phyloP scores from a whole-genome alignment of 1,140 invertebrate species.

The Drosophila ohnishii region DNA sequence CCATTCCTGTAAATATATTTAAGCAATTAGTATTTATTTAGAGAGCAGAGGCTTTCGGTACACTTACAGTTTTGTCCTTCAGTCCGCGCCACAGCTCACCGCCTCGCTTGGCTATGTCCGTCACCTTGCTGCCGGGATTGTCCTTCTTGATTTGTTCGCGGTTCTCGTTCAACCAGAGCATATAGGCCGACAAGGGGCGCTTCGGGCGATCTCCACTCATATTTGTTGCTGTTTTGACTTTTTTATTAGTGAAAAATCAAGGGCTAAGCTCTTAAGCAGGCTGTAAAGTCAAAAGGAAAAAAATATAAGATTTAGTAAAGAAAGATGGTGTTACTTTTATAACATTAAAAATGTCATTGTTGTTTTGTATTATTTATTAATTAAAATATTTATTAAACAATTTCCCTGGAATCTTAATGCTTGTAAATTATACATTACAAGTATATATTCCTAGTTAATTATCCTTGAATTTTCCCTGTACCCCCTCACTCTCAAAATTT shows the following conservation, averaged over 20 bases:
- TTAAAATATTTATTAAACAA: too few species aligned
- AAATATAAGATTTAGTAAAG: background rate
- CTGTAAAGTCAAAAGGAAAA: background rate
- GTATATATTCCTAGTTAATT: background rate
- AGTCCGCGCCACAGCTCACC: constrained; percentile 92
- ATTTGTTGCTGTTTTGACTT: constrained; percentile 80
- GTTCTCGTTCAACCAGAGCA: constrained; percentile 93
- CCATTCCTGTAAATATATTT: constrained; percentile 88
- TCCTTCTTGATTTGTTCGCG: constrained; percentile 92
- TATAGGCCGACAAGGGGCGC: constrained; percentile 92
- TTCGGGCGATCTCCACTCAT: constrained; percentile 93
- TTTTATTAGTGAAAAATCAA: background rate
- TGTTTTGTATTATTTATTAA: too few species aligned
- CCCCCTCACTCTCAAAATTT: constrained; percentile 17
- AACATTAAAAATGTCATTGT: too few species aligned
- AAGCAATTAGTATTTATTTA: background rate
- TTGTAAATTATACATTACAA: background rate
- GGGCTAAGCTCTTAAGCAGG: constrained; percentile 12
- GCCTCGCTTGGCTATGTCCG: constrained; percentile 93
- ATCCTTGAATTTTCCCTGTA: background rate
- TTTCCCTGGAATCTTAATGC: background rate
- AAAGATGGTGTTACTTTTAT: too few species aligned
- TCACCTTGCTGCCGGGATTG: constrained; percentile 91
- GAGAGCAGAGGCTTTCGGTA: too few species aligned
- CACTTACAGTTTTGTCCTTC: constrained; percentile 78